A percentile compares a stretch with the other conserved stretches of the same genome.
Evolutionary conservation across 2,888 invertebrate genomes (phyloP).

Genomic region (Patella pellucida): DNA sequence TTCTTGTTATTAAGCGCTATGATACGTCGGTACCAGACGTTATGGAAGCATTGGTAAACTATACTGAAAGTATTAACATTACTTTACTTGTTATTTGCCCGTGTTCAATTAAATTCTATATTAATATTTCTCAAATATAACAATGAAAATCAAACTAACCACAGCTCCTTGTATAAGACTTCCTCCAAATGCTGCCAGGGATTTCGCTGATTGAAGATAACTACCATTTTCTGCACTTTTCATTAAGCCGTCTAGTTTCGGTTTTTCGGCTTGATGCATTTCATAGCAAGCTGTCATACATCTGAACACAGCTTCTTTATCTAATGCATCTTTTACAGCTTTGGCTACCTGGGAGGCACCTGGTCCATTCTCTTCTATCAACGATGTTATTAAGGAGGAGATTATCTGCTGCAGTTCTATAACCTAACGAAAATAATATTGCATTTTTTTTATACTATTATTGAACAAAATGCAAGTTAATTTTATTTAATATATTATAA

Average conservation of each 20-base stretch:
- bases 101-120: neutral
- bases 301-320: conserved; percentile 68
- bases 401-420: conserved; percentile 64
- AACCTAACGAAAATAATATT: conserved; percentile 39
- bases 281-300: conserved; percentile 69
- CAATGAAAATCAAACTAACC: conserved; percentile 36
- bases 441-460: too few relatives aligned
- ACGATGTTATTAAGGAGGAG: conserved; percentile 62
- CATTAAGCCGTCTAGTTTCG: conserved; percentile 49
- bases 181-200: conserved; percentile 60
- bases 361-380: conserved; percentile 70
- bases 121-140: neutral
- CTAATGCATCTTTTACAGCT: conserved; percentile 70
- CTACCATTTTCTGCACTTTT: conserved; percentile 42
- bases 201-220: conserved; percentile 61
- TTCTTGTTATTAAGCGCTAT: too few relatives aligned
- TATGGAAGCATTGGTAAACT: too few relatives aligned
- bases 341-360: conserved; percentile 68
- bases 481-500: too few relatives aligned
- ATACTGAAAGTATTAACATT: too few relatives aligned
- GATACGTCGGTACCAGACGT: too few relatives aligned
- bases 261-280: conserved; percentile 60
- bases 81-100: neutral
- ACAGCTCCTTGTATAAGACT: conserved; percentile 60
- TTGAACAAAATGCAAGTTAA: too few relatives aligned